A percentile compares a stretch with the other conserved stretches of the same genome.
Evolutionary conservation across 1,140 invertebrate species (phyloP).

Genomic region (Penaeus japonicus): DNA sequence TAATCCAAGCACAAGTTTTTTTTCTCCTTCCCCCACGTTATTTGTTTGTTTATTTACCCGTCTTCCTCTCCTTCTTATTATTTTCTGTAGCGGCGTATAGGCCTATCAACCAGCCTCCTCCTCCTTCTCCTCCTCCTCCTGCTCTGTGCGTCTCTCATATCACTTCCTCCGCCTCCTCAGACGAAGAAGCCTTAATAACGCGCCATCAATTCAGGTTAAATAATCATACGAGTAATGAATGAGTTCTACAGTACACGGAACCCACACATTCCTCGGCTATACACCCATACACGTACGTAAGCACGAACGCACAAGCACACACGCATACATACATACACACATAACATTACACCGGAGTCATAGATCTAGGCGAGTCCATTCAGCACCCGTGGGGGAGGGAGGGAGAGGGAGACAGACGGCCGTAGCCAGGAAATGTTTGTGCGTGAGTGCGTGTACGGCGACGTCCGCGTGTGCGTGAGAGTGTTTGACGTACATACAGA

Average conservation of each 20-base stretch:
- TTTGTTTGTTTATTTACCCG: neutral
- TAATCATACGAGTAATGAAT: too few relatives aligned
- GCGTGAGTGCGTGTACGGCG: constrained; percentile 12
- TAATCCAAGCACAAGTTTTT: neutral
- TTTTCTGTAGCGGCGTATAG: too few relatives aligned
- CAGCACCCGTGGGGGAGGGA: too few relatives aligned
- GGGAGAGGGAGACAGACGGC: too few relatives aligned
- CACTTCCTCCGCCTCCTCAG: neutral
- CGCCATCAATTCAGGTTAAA: too few relatives aligned
- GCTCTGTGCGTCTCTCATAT: neutral
- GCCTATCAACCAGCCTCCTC: neutral
- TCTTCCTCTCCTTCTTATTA: neutral
- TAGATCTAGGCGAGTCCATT: too few relatives aligned
- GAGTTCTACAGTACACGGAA: too few relatives aligned
- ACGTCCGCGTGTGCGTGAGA: neutral
- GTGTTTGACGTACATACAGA: neutral
- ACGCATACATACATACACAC: neutral
- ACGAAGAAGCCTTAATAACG: too few relatives aligned
- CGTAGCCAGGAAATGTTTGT: neutral
- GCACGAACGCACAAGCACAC: neutral
- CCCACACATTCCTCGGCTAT: too few relatives aligned
- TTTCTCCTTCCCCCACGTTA: neutral
- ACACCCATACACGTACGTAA: neutral
- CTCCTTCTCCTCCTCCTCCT: neutral
- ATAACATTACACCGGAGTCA: too few relatives aligned